Evolutionary conservation across 2,113 vertebrate species (phyloP), one percentile per base, ranked within the genome.

Genomic region (Hippocampus abdominalis): DNA sequence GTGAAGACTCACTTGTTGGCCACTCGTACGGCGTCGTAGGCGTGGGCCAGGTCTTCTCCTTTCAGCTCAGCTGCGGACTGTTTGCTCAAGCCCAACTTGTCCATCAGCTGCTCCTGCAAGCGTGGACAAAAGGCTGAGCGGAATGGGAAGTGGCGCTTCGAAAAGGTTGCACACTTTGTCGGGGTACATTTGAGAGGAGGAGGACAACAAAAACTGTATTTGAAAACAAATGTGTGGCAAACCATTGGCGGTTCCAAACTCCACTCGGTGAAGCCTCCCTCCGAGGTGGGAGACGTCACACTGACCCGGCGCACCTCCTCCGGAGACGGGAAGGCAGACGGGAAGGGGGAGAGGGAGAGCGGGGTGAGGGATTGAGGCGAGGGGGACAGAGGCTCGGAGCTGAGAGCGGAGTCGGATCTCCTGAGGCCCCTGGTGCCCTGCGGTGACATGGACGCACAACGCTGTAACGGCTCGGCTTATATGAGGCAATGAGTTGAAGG

Each of bases 1-100:
- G 64, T 11, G 48, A 18, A 2, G n/a, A 66, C 92, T 88, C 75
- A 94, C 94, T 88, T 94, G 72, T 93, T 93, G 80, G 94, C 88
- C 53, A 91, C 92, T 56, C 92, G 92, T 3, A 92, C 85, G 0
- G 91, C 90, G 4, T 93, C 89, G 0, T 92, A 94, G 0, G 93
- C 90, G 0, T 87, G 87, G 39, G 81, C 86, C 81, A 94, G 75
- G 77, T 94, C 94, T 25, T 92, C 92, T 10, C 71, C 89, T 32
- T 69, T 86, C 77, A 78, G 82, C 81, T 85, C 88, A 78, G 0
- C 82, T 0, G 78, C 81, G 16, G 87, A 76, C 15, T 90, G 88
- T 80, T 89, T 93, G 49, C 83, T 72, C 72, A 93, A 73, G 0
- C 90, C 89, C 86, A 92, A 77, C 53, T 72, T 80, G 81, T 91